phyloP scores from a whole-genome alignment of 2,888 invertebrate genomes.

The Yponomeuta plumbellus region DNA sequence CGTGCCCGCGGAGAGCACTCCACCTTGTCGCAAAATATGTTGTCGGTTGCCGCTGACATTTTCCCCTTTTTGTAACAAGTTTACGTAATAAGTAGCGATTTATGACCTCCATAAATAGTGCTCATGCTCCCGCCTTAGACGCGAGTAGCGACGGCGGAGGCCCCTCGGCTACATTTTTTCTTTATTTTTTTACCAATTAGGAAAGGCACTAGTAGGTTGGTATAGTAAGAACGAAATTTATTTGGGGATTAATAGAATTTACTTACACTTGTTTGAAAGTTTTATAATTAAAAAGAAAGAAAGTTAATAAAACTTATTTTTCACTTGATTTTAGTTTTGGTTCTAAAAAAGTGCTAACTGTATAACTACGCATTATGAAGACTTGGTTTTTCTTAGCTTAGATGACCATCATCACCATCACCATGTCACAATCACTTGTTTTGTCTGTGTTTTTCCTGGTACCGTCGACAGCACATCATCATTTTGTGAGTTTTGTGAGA shows the following conservation, averaged over 20 bases:
- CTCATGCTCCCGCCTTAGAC: conserved; percentile 5
- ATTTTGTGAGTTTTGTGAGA: too few relatives aligned
- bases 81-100: conserved; percentile 22
- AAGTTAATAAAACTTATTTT: too few relatives aligned
- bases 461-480: too few relatives aligned
- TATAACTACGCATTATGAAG: too few relatives aligned
- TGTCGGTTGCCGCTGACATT: conserved; percentile 15
- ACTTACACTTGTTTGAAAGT: too few relatives aligned
- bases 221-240: background rate
- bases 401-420: too few relatives aligned
- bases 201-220: background rate
- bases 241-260: background rate
- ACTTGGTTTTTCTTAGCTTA: too few relatives aligned
- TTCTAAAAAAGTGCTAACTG: too few relatives aligned
- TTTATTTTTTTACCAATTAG: background rate
- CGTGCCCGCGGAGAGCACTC: conserved; percentile 7
- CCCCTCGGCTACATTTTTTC: background rate
- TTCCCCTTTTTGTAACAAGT: conserved; percentile 20
- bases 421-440: too few relatives aligned
- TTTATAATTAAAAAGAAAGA: too few relatives aligned
- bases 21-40: conserved; percentile 12
- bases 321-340: too few relatives aligned
- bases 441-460: too few relatives aligned
- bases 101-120: conserved; percentile 20
- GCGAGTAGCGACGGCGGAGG: background rate